Conservation (phyloP, 2,113 vertebrate genomes). For the Jaculus jaculus region DNA sequence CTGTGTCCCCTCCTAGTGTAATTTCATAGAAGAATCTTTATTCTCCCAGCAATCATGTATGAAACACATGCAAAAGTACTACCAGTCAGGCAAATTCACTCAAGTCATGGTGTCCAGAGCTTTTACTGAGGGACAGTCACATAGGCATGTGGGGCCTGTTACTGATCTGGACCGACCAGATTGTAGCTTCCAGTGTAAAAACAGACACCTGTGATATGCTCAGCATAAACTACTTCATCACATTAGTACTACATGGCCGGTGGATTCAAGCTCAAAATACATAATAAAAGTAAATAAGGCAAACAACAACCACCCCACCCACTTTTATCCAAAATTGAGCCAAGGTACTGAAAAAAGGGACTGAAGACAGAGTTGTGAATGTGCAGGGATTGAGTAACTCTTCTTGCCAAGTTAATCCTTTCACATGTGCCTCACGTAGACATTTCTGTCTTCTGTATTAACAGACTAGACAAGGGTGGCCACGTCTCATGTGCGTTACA, state of each 20-base stretch:
- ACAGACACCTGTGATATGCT: background rate
- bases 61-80: background rate
- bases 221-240: background rate
- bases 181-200: background rate
- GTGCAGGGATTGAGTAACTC: background rate
- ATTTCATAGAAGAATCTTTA: background rate
- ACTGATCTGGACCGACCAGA: background rate
- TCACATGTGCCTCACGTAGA: background rate
- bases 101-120: background rate
- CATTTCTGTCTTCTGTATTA: background rate
- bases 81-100: background rate
- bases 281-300: background rate
- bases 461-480: background rate
- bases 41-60: background rate
- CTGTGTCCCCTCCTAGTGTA: background rate
- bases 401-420: background rate
- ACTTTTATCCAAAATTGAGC: background rate
- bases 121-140: background rate
- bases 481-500: background rate
- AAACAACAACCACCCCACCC: background rate
- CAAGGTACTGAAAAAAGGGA: background rate
- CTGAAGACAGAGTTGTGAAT: background rate
- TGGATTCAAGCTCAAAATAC: background rate
- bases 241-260: background rate
- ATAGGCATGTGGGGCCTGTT: background rate